Base-by-base conservation (phyloP, 1,140 invertebrate species). In the Drosophila azteca region DNA sequence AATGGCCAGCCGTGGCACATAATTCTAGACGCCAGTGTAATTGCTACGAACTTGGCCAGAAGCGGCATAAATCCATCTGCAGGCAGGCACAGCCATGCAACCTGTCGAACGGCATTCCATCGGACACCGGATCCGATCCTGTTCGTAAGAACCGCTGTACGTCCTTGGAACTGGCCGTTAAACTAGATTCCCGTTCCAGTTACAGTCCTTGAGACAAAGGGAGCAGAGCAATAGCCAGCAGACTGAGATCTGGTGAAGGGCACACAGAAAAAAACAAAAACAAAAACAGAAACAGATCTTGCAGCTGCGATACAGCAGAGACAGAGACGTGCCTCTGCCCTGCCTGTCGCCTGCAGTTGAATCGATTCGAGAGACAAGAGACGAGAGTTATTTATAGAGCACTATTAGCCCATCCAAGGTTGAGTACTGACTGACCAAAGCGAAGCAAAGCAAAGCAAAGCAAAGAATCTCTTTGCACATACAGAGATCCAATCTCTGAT, bases 101-200 rank as follows among this genome's bases (percentile, higher is more conserved):
- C 81, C 81, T 79, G 81, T 77, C 67, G 55, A 77, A 58, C 74
- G 50, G 48, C 76, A 84, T 82, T 82, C 58, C 64, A 62, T 54
- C 55, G 43, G 44, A 31, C 13, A 44, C 64, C 52, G 43, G 55
- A 85, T 80, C 81, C 81, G 55, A 85, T 80, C 81, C 81, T 77
- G 80, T 79, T 70, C 73, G 77, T 39, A 72, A 83, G 87, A 88
- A 88, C 79, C 84, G 83, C 83, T 88, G 79, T 83, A 62, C 83
- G 83, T 83, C 83, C 83, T 88, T 88, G 84, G 11, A 83, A 83
- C 83, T 83, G 73, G 52, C 61, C 50, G 79, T 75, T 88, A 81
- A 88, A 76, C 84, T 79, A 77, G 70, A 88, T 77, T 88, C 83
- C 83, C 83, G 83, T 88, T 88, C 71, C 70, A 79, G 35, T 45